These are phyloP conservation scores for Hippocampus comes DNA, from an alignment of 2,113 vertebrate species.

Conservation along the genomic window DNA sequence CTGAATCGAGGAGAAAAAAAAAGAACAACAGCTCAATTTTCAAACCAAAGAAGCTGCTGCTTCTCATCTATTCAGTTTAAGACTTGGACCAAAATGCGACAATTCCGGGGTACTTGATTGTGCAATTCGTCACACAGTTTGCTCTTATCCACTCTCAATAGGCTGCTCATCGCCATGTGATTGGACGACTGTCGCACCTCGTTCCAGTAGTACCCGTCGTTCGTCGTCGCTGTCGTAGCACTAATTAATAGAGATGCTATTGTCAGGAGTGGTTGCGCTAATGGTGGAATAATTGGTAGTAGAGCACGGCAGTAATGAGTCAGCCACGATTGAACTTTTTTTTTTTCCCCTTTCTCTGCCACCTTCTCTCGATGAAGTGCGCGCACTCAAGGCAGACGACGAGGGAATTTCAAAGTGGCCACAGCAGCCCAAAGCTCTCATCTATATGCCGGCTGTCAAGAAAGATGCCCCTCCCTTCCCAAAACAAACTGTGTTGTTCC, in stretches of 20 bases:
- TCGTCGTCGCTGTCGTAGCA: too few relatives aligned
- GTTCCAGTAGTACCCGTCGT: neutral
- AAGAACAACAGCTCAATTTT: conserved; percentile 7
- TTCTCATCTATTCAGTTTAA: neutral
- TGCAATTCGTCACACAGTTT: neutral
- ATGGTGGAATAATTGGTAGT: neutral
- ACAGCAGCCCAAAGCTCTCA: too few relatives aligned
- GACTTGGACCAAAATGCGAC: neutral
- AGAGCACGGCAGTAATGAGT: too few relatives aligned
- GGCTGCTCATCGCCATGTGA: too few relatives aligned
- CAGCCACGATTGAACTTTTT: too few relatives aligned
- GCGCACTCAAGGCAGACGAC: too few relatives aligned
- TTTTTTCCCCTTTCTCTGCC: too few relatives aligned
- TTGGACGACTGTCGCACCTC: neutral
- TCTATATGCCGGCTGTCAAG: too few relatives aligned
- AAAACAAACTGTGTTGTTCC: too few relatives aligned
- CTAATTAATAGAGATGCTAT: neutral
- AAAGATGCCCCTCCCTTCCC: too few relatives aligned
- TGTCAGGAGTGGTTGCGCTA: neutral
- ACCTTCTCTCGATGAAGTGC: too few relatives aligned
- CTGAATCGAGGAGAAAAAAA: neutral
- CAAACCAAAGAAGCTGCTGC: neutral
- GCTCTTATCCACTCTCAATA: neutral
- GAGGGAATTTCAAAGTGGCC: too few relatives aligned
- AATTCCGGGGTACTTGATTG: neutral